These are phyloP conservation scores for Oxystoma pomonae DNA, from an alignment of 2,888 invertebrate genomes.

Conservation along the genomic window DNA sequence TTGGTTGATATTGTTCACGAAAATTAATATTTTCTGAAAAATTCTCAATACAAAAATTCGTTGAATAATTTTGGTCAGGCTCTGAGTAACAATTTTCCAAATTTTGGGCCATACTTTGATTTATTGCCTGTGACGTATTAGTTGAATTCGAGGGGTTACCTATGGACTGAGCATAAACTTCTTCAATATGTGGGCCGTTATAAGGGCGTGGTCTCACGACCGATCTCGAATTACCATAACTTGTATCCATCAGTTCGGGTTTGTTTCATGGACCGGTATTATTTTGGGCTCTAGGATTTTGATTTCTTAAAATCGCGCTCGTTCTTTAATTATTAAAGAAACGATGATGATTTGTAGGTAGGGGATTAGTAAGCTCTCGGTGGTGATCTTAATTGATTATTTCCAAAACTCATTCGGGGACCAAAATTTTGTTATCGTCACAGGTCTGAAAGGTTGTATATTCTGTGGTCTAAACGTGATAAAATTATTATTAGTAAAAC, in stretches of 20 bases:
- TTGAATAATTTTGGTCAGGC: too few species aligned
- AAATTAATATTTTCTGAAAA: too few species aligned
- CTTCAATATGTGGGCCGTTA: neutral
- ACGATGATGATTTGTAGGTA: neutral
- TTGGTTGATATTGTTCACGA: too few species aligned
- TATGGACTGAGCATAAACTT: neutral
- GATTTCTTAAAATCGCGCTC: neutral
- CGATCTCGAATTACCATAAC: neutral
- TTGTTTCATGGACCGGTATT: neutral
- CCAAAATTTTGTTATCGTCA: too few species aligned
- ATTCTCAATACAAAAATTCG: too few species aligned
- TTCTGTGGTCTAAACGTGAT: neutral
- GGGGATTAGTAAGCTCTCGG: neutral
- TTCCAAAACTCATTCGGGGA: too few species aligned
- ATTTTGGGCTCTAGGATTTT: too few species aligned
- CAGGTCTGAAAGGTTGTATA: neutral
- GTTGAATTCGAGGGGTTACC: neutral
- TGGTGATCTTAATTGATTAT: too few species aligned
- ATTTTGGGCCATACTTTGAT: neutral
- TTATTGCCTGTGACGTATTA: neutral
- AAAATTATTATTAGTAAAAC: too few species aligned
- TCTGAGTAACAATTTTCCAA: neutral
- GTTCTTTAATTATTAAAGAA: neutral
- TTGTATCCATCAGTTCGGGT: neutral
- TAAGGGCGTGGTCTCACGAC: neutral